Evolutionary conservation across 2,888 invertebrate genomes (phyloP).

Genomic region (Parasteatoda lunata): DNA sequence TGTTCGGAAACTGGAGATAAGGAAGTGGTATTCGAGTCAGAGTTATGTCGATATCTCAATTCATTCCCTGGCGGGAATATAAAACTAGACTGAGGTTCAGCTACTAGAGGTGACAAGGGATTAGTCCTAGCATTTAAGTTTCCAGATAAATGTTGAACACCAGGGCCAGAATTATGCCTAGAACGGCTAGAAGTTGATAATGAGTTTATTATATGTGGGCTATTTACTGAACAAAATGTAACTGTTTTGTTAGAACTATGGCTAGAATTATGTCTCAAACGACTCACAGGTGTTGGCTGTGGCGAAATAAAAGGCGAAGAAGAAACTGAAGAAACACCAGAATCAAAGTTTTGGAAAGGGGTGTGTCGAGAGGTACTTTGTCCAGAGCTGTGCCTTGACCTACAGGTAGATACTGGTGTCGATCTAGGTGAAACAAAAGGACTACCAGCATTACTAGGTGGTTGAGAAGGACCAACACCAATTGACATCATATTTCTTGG

Average conservation of each 20-base stretch:
- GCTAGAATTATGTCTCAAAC: slow-evolving; percentile 68
- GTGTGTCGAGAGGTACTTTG: slow-evolving; percentile 70
- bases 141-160: slow-evolving; percentile 47
- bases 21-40: slow-evolving; percentile 71
- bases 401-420: slow-evolving; percentile 72
- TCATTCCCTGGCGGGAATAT: slow-evolving; percentile 65
- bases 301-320: slow-evolving; percentile 73
- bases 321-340: slow-evolving; percentile 72
- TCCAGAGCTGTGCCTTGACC: slow-evolving; percentile 73
- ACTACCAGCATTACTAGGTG: slow-evolving; percentile 82
- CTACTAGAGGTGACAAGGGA: slow-evolving; percentile 70
- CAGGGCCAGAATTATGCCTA: slow-evolving; percentile 72
- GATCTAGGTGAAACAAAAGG: slow-evolving; percentile 87
- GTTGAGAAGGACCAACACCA: slow-evolving; percentile 76
- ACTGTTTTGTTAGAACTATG: slow-evolving; percentile 62
- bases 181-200: slow-evolving; percentile 66
- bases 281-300: slow-evolving; percentile 70
- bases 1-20: slow-evolving; percentile 72
- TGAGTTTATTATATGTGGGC: slow-evolving; percentile 50
- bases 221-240: slow-evolving; percentile 61
- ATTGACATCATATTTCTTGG: slow-evolving; percentile 66
- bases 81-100: slow-evolving; percentile 54
- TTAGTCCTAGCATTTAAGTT: slow-evolving; percentile 65
- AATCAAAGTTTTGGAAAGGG: slow-evolving; percentile 70
- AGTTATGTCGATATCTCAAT: slow-evolving; percentile 69